Evolutionary conservation across 2,888 invertebrate species (phyloP).

Genomic region (Pandemis corylana): DNA sequence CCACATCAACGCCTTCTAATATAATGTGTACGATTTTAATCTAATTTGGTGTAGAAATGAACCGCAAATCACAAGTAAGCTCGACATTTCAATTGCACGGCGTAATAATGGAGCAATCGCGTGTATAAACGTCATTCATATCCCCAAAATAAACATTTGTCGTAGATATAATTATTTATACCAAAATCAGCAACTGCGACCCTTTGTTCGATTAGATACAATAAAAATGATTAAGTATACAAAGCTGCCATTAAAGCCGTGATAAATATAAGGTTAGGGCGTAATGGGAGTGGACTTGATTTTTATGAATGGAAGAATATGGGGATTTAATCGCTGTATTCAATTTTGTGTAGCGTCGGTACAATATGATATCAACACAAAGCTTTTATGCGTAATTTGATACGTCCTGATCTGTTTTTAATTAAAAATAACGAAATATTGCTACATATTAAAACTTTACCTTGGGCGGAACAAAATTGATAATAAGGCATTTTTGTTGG

Average conservation of each 20-base stretch:
- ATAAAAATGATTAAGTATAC: conserved; percentile 38
- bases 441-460: not conserved
- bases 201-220: conserved; percentile 45
- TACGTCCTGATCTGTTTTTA: not conserved
- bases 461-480: no score
- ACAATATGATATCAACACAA: not conserved
- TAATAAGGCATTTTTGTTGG: no score
- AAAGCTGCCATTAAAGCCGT: not conserved
- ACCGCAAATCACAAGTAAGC: conserved; percentile 43
- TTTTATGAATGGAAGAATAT: not conserved
- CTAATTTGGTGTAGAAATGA: conserved; percentile 43
- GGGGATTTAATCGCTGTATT: not conserved
- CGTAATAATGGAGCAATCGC: conserved; percentile 46
- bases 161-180: conserved; percentile 42
- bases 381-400: not conserved
- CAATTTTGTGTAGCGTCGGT: not conserved
- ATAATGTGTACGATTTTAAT: conserved; percentile 33
- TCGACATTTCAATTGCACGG: conserved; percentile 47
- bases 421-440: not conserved
- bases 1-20: conserved; percentile 18
- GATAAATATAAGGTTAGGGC: conserved; percentile 15
- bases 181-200: conserved; percentile 46
- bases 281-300: conserved; percentile 7
- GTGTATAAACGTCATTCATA: conserved; percentile 43
- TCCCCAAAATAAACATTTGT: conserved; percentile 42